Evolutionary conservation across 2,888 invertebrate genomes (phyloP).

Genomic region (Alentia gelatinosa): DNA sequence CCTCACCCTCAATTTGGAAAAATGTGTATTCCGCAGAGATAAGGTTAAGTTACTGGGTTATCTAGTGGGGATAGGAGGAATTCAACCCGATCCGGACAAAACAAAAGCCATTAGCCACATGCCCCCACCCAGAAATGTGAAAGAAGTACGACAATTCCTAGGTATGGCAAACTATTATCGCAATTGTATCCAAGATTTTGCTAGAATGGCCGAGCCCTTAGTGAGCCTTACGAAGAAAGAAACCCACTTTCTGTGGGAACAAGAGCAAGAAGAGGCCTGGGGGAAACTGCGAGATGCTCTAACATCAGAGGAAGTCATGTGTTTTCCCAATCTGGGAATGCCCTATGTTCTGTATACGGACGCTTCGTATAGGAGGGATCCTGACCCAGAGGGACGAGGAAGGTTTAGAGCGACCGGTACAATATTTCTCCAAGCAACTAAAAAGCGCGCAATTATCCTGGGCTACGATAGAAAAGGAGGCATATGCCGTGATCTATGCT

Average conservation of each 20-base stretch:
- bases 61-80: neutral
- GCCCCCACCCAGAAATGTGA: too few species aligned
- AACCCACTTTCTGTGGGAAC: neutral
- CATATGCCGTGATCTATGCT: too few species aligned
- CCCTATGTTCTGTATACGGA: too few species aligned
- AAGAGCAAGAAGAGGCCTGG: neutral
- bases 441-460: too few species aligned
- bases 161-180: too few species aligned
- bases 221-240: neutral
- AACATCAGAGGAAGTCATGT: neutral
- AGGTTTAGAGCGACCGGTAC: neutral
- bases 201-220: neutral
- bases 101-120: neutral
- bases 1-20: neutral
- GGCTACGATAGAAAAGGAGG: too few species aligned
- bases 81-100: neutral
- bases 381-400: neutral
- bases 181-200: too few species aligned
- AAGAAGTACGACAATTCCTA: neutral
- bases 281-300: neutral
- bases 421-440: neutral
- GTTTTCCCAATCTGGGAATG: neutral
- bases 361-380: too few species aligned
- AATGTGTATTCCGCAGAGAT: neutral
- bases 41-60: neutral